A percentile compares a stretch with the other conserved stretches of the same genome.
These are phyloP conservation scores for Anguilla marmorata DNA, from an alignment of 2,797 vertebrate genomes.

Conservation along the genomic window DNA sequence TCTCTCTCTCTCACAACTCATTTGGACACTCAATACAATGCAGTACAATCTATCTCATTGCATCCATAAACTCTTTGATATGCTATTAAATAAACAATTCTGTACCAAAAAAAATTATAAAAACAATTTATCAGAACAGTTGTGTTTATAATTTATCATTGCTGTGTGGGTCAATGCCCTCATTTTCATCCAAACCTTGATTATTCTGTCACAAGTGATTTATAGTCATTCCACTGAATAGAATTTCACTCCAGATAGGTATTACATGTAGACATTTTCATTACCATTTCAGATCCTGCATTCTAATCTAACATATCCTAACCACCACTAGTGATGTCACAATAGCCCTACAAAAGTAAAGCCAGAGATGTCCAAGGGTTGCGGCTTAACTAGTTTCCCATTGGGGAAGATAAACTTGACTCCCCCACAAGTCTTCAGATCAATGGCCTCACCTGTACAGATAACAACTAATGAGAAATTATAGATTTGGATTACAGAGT, in stretches of 20 bases:
- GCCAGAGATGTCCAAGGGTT: not conserved
- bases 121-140: not conserved
- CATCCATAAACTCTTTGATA: not conserved
- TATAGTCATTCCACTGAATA: not conserved
- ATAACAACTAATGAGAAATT: not conserved
- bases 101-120: not conserved
- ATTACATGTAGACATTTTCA: not conserved
- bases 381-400: not conserved
- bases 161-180: not conserved
- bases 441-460: not conserved
- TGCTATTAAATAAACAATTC: not conserved
- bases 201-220: constrained; percentile 11
- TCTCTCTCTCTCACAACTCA: not conserved
- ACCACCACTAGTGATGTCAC: not conserved
- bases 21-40: not conserved
- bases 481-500: not conserved
- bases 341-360: not conserved
- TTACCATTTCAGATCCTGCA: not conserved
- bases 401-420: not conserved
- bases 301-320: not conserved
- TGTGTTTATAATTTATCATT: not conserved
- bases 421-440: no score
- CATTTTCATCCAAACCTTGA: not conserved
- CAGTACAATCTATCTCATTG: not conserved
- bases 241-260: not conserved